Evolutionary conservation across 2,113 vertebrate species (phyloP).

Genomic region (Halcyon senegalensis): DNA sequence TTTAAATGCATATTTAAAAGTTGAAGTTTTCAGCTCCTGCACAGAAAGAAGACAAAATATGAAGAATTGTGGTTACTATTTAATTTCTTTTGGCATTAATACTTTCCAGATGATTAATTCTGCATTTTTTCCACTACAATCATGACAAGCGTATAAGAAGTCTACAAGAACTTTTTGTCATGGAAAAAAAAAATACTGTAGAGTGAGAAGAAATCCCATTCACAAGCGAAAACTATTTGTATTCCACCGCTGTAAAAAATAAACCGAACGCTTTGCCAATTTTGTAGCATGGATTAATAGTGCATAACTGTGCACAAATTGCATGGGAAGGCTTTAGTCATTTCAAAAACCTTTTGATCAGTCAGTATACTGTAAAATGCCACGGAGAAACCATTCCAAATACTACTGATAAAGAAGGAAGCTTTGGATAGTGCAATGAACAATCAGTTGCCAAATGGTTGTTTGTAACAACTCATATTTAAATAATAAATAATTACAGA

Average conservation of each 20-base stretch:
- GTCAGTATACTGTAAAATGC: background rate
- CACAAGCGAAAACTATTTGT: background rate
- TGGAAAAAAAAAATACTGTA: background rate
- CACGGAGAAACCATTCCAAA: background rate
- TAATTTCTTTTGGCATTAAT: background rate
- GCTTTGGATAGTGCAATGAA: background rate
- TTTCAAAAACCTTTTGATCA: background rate
- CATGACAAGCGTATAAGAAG: background rate
- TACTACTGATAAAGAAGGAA: background rate
- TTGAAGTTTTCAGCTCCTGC: background rate
- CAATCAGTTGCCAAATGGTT: background rate
- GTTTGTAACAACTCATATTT: background rate
- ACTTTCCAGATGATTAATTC: background rate
- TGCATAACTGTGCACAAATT: background rate
- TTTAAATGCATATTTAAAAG: slow-evolving; percentile 32
- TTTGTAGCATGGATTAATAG: background rate
- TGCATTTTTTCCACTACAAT: background rate
- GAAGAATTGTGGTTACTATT: background rate
- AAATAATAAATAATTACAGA: background rate
- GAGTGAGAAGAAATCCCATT: background rate
- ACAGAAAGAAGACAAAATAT: background rate
- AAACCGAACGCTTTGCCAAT: background rate
- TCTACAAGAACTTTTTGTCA: background rate
- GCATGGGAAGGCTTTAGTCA: background rate
- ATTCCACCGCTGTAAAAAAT: background rate